Evolutionary conservation across 1,140 invertebrate genomes (phyloP).

Genomic region (Brachionus paranguensis): DNA sequence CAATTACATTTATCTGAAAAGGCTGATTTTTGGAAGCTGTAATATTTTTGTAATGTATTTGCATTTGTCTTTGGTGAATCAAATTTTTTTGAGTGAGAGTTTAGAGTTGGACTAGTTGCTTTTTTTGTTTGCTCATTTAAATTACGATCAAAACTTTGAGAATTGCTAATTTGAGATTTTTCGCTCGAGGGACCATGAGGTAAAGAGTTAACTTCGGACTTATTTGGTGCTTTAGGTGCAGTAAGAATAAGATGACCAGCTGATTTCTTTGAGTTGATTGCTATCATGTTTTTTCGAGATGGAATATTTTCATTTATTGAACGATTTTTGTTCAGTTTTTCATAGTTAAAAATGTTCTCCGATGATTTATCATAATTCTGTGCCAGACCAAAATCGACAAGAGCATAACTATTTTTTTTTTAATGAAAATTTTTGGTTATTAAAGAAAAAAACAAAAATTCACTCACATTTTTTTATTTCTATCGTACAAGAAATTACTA

Average conservation of each 20-base stretch:
- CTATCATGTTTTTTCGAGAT: slow-evolving; percentile 1
- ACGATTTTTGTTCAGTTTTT: slow-evolving; percentile 27
- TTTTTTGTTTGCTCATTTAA: slow-evolving; percentile 1
- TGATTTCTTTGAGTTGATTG: slow-evolving; percentile 17
- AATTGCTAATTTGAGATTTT: neutral
- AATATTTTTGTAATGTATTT: slow-evolving; percentile 14
- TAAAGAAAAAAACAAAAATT: neutral
- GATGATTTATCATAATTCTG: slow-evolving; percentile 55
- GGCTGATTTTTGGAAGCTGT: slow-evolving; percentile 10
- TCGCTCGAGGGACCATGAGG: neutral
- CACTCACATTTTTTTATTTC: slow-evolving; percentile 62
- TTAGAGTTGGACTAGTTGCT: neutral
- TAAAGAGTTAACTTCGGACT: neutral
- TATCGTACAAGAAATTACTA: slow-evolving; percentile 80
- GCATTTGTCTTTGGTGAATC: slow-evolving; percentile 14
- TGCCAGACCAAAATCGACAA: slow-evolving; percentile 84
- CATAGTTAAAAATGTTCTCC: slow-evolving; percentile 31
- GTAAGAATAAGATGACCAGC: neutral
- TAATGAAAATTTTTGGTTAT: neutral
- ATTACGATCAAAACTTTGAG: slow-evolving; percentile 24
- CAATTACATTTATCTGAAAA: slow-evolving; percentile 18
- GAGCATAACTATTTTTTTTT: slow-evolving; percentile 56
- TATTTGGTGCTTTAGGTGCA: neutral
- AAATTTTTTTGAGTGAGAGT: neutral
- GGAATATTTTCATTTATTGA: neutral